Conservation (phyloP, 2,888 invertebrate species). For the Neoaliturus tenellus region DNA sequence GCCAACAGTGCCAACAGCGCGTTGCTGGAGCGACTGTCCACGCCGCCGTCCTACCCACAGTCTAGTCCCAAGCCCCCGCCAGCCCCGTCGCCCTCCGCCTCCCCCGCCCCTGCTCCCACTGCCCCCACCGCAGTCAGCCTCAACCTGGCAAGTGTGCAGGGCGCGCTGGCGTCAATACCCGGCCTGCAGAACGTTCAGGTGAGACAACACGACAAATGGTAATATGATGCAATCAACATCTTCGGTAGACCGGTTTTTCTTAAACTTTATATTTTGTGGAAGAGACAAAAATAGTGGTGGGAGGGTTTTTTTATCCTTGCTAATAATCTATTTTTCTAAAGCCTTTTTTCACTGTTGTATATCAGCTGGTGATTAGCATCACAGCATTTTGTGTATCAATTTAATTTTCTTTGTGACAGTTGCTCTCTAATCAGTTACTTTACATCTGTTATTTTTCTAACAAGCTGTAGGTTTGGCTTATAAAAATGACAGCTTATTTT, state of each 20-base stretch:
- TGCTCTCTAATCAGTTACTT: no score
- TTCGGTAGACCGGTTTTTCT: neutral
- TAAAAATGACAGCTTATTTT: no score
- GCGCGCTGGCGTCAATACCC: constrained; percentile 74
- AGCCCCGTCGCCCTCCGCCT: constrained; percentile 58
- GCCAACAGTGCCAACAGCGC: constrained; percentile 73
- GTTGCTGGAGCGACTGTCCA: constrained; percentile 75
- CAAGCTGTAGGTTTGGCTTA: no score
- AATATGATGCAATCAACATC: neutral
- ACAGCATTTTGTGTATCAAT: no score
- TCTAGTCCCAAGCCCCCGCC: constrained; percentile 59
- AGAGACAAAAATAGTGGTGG: neutral
- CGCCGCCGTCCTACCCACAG: constrained; percentile 69
- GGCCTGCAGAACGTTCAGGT: constrained; percentile 87
- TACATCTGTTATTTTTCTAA: no score
- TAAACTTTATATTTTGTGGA: neutral
- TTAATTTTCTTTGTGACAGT: no score
- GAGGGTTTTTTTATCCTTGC: no score
- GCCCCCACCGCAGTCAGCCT: constrained; percentile 70
- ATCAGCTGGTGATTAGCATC: no score
- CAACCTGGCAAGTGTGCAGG: constrained; percentile 82
- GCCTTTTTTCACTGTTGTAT: no score
- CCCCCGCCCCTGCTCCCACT: constrained; percentile 54
- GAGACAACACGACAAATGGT: no score
- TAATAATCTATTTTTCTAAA: no score